Percentiles rank a stretch among this genome's conserved stretches.
These are phyloP conservation scores for Leucoraja erinaceus DNA, from an alignment of 2,113 vertebrate species.

Conservation along the genomic window DNA sequence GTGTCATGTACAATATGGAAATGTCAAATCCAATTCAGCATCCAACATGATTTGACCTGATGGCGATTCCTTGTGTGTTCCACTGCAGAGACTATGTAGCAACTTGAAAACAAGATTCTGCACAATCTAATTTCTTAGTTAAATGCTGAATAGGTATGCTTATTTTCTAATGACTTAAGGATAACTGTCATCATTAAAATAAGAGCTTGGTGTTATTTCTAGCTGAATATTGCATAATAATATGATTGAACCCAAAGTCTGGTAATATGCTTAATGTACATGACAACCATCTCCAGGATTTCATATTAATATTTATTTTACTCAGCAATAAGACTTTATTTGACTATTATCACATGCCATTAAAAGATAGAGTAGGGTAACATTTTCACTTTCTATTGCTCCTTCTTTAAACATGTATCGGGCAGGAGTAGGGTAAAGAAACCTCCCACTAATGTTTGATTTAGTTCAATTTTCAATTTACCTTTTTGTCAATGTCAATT, in stretches of 20 bases:
- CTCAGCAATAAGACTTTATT: background rate
- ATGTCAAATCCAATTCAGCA: too few species aligned
- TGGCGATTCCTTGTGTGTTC: too few species aligned
- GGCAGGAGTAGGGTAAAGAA: background rate
- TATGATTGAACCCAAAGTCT: background rate
- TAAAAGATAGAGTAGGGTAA: background rate
- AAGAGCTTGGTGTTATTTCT: background rate
- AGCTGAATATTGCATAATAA: background rate
- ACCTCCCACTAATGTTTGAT: background rate
- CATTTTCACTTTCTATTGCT: background rate
- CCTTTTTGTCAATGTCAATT: too few species aligned
- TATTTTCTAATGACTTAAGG: background rate
- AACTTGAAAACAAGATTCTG: too few species aligned
- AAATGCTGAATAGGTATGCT: background rate
- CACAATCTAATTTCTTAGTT: too few species aligned
- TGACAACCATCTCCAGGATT: background rate
- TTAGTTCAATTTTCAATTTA: background rate
- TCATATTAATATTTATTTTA: background rate
- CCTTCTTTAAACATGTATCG: background rate
- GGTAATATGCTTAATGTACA: background rate
- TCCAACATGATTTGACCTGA: too few species aligned
- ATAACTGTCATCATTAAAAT: background rate
- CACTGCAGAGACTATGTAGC: too few species aligned
- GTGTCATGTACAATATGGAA: too few species aligned
- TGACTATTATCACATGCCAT: background rate